These are phyloP conservation scores for Pristionchus japonicus DNA, from an alignment of 2,888 invertebrate genomes.

Conservation along the genomic window DNA sequence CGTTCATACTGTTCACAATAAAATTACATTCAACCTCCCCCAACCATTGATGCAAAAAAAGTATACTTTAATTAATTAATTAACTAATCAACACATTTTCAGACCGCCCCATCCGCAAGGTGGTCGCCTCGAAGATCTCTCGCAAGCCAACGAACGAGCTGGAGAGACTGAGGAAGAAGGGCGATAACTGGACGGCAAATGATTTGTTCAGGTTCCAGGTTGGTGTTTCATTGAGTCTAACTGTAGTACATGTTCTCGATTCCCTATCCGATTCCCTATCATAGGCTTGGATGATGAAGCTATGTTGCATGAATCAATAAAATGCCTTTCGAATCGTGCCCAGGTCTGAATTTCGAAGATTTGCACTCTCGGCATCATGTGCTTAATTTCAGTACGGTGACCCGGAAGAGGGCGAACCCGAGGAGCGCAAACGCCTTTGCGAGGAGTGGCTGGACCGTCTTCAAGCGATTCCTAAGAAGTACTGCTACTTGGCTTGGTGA, in stretches of 20 bases:
- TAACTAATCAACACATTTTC: background rate
- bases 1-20: too few relatives aligned
- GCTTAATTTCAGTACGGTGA: conserved; percentile 60
- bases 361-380: too few relatives aligned
- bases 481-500: conserved; percentile 66
- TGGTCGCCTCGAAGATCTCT: conserved; percentile 58
- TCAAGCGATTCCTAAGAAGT: conserved; percentile 62
- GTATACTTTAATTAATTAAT: background rate
- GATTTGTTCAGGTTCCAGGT: conserved; percentile 58
- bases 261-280: too few relatives aligned
- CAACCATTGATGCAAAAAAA: too few relatives aligned
- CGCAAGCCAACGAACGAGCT: conserved; percentile 65
- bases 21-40: too few relatives aligned
- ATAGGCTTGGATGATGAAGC: too few relatives aligned
- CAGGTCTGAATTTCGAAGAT: too few relatives aligned
- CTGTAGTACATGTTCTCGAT: too few relatives aligned
- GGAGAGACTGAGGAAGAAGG: conserved; percentile 59
- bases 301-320: too few relatives aligned
- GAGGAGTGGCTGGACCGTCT: conserved; percentile 64
- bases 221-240: too few relatives aligned
- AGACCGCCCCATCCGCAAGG: conserved; percentile 62
- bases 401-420: conserved; percentile 64
- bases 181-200: conserved; percentile 59
- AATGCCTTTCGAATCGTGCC: too few relatives aligned
- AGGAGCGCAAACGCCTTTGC: conserved; percentile 60